phyloP scores from a whole-genome alignment of 92 coral and sea anemone species.

The Montipora capitata region DNA sequence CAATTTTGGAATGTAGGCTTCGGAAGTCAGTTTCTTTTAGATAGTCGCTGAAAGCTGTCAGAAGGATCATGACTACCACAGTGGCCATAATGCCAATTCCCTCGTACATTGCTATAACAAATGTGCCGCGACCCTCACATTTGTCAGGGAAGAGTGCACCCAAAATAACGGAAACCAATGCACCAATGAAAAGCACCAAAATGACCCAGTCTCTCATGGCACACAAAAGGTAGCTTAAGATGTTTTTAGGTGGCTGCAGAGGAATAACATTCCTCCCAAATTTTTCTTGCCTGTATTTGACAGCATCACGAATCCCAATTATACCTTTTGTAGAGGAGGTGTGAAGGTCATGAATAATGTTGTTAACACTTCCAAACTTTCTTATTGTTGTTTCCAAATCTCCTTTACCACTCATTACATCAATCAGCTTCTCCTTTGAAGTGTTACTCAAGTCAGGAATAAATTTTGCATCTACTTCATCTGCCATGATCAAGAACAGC shows the following conservation, averaged over 20 bases:
- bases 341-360: conserved; percentile 74
- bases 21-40: conserved; percentile 90
- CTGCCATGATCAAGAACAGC: conserved; percentile 47
- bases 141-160: conserved; percentile 84
- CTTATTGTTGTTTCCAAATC: conserved; percentile 66
- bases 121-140: conserved; percentile 71
- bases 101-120: conserved; percentile 95
- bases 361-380: conserved; percentile 66
- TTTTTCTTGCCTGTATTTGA: conserved; percentile 64
- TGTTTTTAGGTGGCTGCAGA: conserved; percentile 56
- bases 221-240: conserved; percentile 71
- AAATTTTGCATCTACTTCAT: conserved; percentile 63
- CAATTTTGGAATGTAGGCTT: conserved; percentile 78
- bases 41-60: conserved; percentile 92
- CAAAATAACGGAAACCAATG: conserved; percentile 74
- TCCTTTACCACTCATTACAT: conserved; percentile 65
- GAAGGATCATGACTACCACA: conserved; percentile 82
- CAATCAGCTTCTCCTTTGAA: conserved; percentile 72
- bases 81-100: conserved; percentile 92
- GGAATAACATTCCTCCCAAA: conserved; percentile 84
- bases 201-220: conserved; percentile 84
- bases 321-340: conserved; percentile 85
- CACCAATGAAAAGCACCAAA: conserved; percentile 74
- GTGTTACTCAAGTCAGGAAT: conserved; percentile 74
- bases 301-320: conserved; percentile 73